Evolutionary conservation across 2,797 vertebrate genomes (phyloP), one percentile per base, ranked within the genome.

Genomic region (Kryptolebias ocellatus): DNA sequence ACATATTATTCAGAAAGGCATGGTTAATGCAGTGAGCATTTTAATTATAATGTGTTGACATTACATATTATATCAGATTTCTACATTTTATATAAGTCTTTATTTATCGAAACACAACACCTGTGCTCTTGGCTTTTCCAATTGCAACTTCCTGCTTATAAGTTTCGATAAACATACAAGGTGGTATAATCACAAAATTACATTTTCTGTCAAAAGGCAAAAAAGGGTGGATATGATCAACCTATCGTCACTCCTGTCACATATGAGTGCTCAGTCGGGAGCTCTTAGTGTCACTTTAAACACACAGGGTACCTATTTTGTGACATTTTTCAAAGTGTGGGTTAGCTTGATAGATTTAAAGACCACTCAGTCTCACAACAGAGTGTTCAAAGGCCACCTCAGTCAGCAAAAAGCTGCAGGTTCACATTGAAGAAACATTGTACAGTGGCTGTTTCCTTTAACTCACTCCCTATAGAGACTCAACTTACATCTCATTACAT

Each of bases 1-100:
- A n/a, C 18, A n/a, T 56, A 44, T 60, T 29, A n/a, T 61, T 61
- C 34, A 61, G 42, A 70, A 53, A 57, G 58, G 39, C 44, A 69
- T 27, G 51, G 45, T 17, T 46, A 67, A 70, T 16, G 31, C 37
- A 64, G 42, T 34, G 46, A 17, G 49, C 16, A 17, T 45, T 16
- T 53, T 51, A 39, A 57, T 62, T 70, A 27, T 49, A 14, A 50
- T 16, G 20, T 27, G 39, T 12, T 47, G 18, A 44, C 31, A 49
- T 39, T 39, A 12, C 8, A 50, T 20, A 24, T 50, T 11, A 24
- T 51, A 7, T n/a, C 20, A 51, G 11, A 11, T 50, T 8, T 50
- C 37, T 39, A 39, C 37, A 12, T 39, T 39, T 12, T 12, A 39
- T 10, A 12, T 12, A 24, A 12, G 3, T 24, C 46, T 12, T 42